Conservation (phyloP, 2,797 vertebrate genomes). For the Megalops cyprinoides region DNA sequence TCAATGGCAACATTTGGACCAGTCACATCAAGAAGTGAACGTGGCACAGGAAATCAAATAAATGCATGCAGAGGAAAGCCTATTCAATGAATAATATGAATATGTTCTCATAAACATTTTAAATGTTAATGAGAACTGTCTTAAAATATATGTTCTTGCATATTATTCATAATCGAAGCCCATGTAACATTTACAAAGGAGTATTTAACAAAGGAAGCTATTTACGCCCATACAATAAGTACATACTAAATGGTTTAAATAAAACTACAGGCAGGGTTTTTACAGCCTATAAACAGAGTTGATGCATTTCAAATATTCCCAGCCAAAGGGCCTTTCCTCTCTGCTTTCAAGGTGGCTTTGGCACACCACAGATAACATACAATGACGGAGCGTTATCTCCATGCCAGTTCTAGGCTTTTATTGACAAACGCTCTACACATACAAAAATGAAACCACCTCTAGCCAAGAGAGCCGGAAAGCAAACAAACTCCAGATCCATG, state of each 20-base stretch:
- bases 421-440: neutral
- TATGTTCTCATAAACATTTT: too few species aligned
- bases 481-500: neutral
- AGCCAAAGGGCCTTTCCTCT: neutral
- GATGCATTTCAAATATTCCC: neutral
- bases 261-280: neutral
- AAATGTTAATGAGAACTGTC: too few species aligned
- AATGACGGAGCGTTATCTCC: neutral
- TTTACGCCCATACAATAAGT: too few species aligned
- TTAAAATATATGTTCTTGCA: too few species aligned
- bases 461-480: neutral
- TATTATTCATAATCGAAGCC: too few species aligned
- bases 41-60: neutral
- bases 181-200: too few species aligned
- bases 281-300: neutral
- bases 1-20: neutral
- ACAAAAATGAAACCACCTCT: neutral
- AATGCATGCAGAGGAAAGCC: neutral
- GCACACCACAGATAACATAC: constrained; percentile 40
- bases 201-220: too few species aligned
- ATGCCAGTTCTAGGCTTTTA: neutral
- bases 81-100: too few species aligned
- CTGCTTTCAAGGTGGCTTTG: constrained; percentile 31
- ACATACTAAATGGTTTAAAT: too few species aligned
- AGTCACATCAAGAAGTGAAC: neutral